These are phyloP conservation scores for Caenorhabditis sulstoni DNA, from an alignment of 2,888 invertebrate species.

Conservation along the genomic window DNA sequence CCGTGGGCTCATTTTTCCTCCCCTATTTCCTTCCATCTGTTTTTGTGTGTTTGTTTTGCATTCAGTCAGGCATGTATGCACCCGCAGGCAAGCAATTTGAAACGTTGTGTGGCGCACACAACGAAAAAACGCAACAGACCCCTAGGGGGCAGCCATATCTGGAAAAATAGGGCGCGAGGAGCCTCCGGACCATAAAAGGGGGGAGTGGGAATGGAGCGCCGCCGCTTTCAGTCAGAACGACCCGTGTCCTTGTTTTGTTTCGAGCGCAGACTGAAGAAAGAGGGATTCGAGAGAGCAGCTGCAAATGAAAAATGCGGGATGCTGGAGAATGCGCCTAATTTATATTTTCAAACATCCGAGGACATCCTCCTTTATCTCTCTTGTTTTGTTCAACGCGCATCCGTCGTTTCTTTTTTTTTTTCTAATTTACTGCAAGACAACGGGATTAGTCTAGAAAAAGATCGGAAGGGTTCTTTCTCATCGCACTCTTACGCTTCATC, in stretches of 20 bases:
- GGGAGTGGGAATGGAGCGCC: background rate
- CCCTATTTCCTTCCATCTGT: slow-evolving; percentile 61
- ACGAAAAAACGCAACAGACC: slow-evolving; percentile 56
- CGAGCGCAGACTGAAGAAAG: background rate
- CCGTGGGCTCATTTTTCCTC: slow-evolving; percentile 58
- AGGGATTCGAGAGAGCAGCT: slow-evolving; percentile 33
- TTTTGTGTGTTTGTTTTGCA: slow-evolving; percentile 63
- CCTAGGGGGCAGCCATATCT: slow-evolving; percentile 56
- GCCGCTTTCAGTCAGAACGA: slow-evolving; percentile 20
- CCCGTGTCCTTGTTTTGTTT: slow-evolving; percentile 28
- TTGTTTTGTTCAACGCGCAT: slow-evolving; percentile 19
- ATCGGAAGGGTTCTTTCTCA: background rate
- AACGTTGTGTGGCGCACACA: slow-evolving; percentile 57
- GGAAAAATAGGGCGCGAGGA: slow-evolving; percentile 38
- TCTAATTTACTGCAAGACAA: slow-evolving; percentile 3
- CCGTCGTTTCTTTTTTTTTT: slow-evolving; percentile 5
- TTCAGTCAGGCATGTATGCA: slow-evolving; percentile 60
- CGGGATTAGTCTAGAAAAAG: slow-evolving; percentile 8
- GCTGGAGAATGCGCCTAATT: slow-evolving; percentile 24
- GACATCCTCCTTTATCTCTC: slow-evolving; percentile 29
- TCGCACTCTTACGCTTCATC: too few species aligned
- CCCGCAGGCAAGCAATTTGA: slow-evolving; percentile 65
- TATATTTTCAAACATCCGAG: slow-evolving; percentile 40
- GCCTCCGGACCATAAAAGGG: slow-evolving; percentile 18
- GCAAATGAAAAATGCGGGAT: slow-evolving; percentile 14